Percentiles rank a stretch among this genome's conserved stretches.
Evolutionary conservation across 2,113 vertebrate genomes (phyloP).

Genomic region (Psettodes erumei): DNA sequence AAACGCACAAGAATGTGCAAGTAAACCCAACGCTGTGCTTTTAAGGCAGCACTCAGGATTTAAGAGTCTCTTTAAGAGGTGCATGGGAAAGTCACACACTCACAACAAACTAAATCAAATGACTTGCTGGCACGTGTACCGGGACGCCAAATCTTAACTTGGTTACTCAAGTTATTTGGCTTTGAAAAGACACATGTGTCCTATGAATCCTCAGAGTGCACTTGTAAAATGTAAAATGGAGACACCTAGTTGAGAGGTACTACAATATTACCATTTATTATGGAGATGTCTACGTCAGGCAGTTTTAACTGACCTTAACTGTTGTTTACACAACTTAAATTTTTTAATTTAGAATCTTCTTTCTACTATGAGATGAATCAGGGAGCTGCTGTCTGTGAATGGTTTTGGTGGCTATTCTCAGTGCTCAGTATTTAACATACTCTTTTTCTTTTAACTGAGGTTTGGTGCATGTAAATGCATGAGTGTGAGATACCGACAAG

Average conservation of each 20-base stretch:
- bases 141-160: conserved; percentile 4
- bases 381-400: too few species aligned
- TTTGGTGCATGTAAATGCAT: neutral
- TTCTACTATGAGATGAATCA: too few species aligned
- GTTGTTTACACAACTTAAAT: too few species aligned
- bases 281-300: too few species aligned
- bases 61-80: conserved; percentile 54
- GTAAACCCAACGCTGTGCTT: conserved; percentile 51
- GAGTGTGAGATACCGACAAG: neutral
- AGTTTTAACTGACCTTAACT: neutral
- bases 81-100: conserved; percentile 69
- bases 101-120: conserved; percentile 56
- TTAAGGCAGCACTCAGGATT: conserved; percentile 56
- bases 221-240: neutral
- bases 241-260: neutral
- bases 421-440: too few species aligned
- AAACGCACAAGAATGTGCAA: conserved; percentile 61
- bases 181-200: neutral
- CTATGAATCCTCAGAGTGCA: neutral
- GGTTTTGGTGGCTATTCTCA: too few species aligned
- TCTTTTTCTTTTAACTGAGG: neutral
- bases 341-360: too few species aligned
- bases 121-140: conserved; percentile 36
- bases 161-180: neutral
- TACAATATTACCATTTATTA: neutral